A percentile compares a stretch with the other conserved stretches of the same genome.
These are phyloP conservation scores for Pangasianodon hypophthalmus DNA, from an alignment of 2,113 vertebrate genomes.

Conservation along the genomic window DNA sequence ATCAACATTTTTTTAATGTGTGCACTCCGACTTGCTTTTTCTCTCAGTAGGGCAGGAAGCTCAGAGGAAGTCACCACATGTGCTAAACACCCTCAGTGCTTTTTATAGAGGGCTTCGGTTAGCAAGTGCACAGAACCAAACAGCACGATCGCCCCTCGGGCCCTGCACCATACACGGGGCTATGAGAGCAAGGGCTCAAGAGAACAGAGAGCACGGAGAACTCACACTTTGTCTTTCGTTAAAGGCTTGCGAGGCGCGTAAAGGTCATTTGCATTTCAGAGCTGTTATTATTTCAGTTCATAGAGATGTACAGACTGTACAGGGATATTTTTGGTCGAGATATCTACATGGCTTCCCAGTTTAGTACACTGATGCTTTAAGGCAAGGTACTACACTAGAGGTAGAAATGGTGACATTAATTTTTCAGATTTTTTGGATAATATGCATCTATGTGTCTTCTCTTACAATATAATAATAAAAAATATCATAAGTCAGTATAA, in stretches of 20 bases:
- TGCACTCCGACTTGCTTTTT: conserved; percentile 46
- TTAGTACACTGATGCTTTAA: not conserved
- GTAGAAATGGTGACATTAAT: not conserved
- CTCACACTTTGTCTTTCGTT: no score
- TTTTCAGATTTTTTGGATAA: no score
- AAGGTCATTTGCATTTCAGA: not conserved
- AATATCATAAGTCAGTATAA: not conserved
- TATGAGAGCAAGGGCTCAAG: conserved; percentile 9
- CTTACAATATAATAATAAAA: not conserved
- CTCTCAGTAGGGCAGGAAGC: conserved; percentile 73
- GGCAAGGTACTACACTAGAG: not conserved
- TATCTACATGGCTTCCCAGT: not conserved
- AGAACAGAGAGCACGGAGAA: not conserved
- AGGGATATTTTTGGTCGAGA: not conserved
- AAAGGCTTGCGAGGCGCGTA: not conserved
- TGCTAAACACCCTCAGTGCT: conserved; percentile 69
- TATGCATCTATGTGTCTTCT: not conserved
- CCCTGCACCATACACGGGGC: conserved; percentile 55
- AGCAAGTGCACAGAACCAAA: conserved; percentile 62
- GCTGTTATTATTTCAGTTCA: not conserved
- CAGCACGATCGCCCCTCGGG: conserved; percentile 52
- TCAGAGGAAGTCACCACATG: conserved; percentile 76
- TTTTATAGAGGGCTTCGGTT: conserved; percentile 78
- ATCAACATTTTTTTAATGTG: conserved; percentile 20
- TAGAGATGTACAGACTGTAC: not conserved